These are phyloP conservation scores for Biston betularia DNA, from an alignment of 2,888 invertebrate genomes.

Conservation along the genomic window DNA sequence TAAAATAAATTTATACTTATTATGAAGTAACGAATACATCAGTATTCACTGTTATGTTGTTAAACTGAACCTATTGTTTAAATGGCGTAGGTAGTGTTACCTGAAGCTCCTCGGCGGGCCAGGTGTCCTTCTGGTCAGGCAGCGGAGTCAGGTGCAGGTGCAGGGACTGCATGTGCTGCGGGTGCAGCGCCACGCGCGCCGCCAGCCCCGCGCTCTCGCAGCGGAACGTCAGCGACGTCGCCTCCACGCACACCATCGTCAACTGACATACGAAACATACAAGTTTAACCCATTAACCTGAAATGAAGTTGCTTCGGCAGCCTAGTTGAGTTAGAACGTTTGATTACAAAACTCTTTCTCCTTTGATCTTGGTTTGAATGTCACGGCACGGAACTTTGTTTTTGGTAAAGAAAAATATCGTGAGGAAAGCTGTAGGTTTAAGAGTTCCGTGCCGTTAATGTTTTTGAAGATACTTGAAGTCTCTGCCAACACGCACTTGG, in stretches of 20 bases:
- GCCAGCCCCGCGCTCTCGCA: conserved; percentile 92
- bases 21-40: no score
- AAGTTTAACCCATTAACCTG: neutral
- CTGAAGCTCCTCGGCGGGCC: conserved; percentile 94
- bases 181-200: conserved; percentile 95
- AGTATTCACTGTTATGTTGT: neutral
- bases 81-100: conserved; percentile 61
- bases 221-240: conserved; percentile 96
- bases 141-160: conserved; percentile 90
- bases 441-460: no score
- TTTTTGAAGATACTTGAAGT: no score
- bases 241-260: conserved; percentile 91
- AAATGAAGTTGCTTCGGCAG: no score
- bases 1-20: no score
- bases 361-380: neutral
- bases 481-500: no score
- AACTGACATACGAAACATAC: conserved; percentile 76
- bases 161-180: conserved; percentile 95
- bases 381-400: no score
- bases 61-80: neutral
- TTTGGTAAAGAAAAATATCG: no score
- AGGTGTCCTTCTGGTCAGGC: conserved; percentile 94
- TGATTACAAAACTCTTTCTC: no score
- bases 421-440: no score
- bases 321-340: no score